A percentile compares a stretch with the other conserved stretches of the same genome.
These are phyloP conservation scores for Triplophysa siluroides DNA, from an alignment of 2,113 vertebrate species.

Conservation along the genomic window DNA sequence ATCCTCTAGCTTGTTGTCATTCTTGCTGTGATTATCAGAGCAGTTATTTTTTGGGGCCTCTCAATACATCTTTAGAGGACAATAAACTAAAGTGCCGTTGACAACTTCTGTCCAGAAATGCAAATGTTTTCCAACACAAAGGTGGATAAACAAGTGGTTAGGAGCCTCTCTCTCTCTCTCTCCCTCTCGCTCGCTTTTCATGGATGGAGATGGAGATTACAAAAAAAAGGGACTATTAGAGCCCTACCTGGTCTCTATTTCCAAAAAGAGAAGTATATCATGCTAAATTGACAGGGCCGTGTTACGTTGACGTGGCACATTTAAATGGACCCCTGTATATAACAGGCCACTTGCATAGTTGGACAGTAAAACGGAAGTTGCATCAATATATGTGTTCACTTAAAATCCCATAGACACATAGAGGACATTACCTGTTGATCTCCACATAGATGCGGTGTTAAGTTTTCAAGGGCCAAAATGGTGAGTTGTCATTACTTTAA, in stretches of 20 bases:
- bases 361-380: conserved; percentile 53
- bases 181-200: conserved; percentile 51
- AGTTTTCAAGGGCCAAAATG: conserved; percentile 61
- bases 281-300: background rate
- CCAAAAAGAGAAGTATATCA: conserved; percentile 75
- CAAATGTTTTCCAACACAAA: conserved; percentile 64
- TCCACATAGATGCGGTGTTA: conserved; percentile 35
- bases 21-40: conserved; percentile 20
- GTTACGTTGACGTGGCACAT: conserved; percentile 63
- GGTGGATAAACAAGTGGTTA: conserved; percentile 48
- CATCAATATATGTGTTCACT: conserved; percentile 62
- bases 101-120: conserved; percentile 59
- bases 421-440: conserved; percentile 2
- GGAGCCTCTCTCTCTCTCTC: conserved; percentile 39
- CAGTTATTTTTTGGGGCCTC: conserved; percentile 16
- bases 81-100: conserved; percentile 44
- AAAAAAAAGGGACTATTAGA: conserved; percentile 53
- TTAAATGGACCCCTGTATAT: conserved; percentile 65
- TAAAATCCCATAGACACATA: background rate
- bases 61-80: background rate
- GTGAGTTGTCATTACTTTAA: conserved; percentile 65
- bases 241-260: conserved; percentile 61
- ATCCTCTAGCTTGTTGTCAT: background rate
- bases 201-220: conserved; percentile 61
- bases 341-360: conserved; percentile 45